A percentile compares a stretch with the other conserved stretches of the same genome.
These are phyloP conservation scores for Phalanger gymnotis DNA, from an alignment of 2,797 vertebrate species.

Conservation along the genomic window DNA sequence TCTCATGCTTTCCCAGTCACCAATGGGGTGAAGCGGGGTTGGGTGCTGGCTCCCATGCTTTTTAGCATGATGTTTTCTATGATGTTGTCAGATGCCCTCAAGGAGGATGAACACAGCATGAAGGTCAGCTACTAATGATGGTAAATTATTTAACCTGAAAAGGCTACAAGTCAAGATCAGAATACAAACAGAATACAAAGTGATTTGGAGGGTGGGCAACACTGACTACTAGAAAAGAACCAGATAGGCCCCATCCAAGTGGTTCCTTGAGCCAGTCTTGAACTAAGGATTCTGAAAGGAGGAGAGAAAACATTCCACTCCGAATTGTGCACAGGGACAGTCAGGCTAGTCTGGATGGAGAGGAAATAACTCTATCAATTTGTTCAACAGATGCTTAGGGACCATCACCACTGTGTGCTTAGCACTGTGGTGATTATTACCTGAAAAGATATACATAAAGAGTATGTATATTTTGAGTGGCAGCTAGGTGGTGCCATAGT, in stretches of 20 bases:
- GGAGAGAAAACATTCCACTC: neutral
- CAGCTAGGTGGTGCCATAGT: neutral
- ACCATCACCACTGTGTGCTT: constrained; percentile 28
- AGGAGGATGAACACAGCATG: neutral
- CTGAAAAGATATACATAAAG: neutral
- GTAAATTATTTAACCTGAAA: neutral
- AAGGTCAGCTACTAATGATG: neutral
- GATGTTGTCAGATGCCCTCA: neutral
- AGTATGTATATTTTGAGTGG: neutral
- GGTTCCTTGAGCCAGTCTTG: neutral
- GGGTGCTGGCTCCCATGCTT: neutral
- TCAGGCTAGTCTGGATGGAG: neutral
- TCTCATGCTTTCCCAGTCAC: neutral
- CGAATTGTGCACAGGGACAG: neutral
- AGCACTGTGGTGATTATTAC: constrained; percentile 39
- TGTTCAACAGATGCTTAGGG: constrained; percentile 59
- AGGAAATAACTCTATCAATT: neutral
- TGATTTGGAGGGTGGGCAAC: neutral
- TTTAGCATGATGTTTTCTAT: neutral
- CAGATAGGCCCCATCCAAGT: neutral
- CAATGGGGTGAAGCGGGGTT: neutral
- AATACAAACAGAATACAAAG: neutral
- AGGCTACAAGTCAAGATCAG: neutral
- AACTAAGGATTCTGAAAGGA: neutral
- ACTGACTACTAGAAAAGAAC: neutral